A percentile compares a stretch with the other conserved stretches of the same genome.
Evolutionary conservation across 2,888 invertebrate species (phyloP).

Genomic region (Hypomecis punctinalis): DNA sequence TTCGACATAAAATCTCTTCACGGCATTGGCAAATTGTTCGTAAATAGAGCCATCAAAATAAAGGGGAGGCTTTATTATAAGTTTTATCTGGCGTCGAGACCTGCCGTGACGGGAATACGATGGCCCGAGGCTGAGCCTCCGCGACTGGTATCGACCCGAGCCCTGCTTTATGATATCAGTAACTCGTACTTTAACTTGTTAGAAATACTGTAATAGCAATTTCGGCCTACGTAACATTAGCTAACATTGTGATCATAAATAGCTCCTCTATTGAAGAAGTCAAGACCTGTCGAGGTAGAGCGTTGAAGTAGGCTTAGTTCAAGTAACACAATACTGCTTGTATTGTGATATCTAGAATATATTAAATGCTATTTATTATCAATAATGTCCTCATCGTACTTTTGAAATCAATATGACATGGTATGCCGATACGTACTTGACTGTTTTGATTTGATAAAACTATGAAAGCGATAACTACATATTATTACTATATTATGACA

Average conservation of each 20-base stretch:
- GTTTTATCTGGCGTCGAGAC: constrained; percentile 54
- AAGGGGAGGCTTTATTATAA: constrained; percentile 50
- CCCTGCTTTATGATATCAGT: constrained; percentile 25
- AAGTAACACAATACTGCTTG: no score
- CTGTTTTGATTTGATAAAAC: no score
- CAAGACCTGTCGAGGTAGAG: no score
- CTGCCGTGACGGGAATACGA: constrained; percentile 49
- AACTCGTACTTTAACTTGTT: constrained; percentile 1
- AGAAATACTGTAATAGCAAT: neutral
- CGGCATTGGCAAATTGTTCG: constrained; percentile 42
- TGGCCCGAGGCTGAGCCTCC: constrained; percentile 26
- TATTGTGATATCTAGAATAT: no score
- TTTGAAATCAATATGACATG: no score
- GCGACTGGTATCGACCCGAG: constrained; percentile 27
- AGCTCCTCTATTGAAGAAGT: no score
- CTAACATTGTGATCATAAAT: neutral
- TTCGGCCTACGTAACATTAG: neutral
- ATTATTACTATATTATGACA: no score
- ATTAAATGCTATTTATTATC: no score
- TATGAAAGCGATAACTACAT: no score
- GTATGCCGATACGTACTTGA: no score
- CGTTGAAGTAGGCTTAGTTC: no score
- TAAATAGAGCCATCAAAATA: constrained; percentile 54
- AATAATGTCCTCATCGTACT: no score
- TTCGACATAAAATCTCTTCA: constrained; percentile 17